Base-by-base conservation (phyloP, 1,140 invertebrate genomes). In the Adoxophyes honmai region DNA sequence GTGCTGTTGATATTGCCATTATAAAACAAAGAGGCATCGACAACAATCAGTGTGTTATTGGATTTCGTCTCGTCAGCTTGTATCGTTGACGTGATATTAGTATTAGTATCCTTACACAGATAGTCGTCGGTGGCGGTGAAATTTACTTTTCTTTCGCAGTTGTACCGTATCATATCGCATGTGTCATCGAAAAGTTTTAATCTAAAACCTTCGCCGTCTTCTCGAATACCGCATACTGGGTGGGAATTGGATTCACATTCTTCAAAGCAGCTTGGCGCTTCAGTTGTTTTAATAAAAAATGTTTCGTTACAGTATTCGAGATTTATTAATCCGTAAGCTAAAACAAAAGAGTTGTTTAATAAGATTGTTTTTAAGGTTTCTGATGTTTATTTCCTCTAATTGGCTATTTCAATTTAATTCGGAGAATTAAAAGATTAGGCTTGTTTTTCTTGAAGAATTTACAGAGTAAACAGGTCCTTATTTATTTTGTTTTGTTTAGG, bases 301-400 rank as follows among this genome's bases (percentile, higher is more conserved):
- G 61, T 34, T 58, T 60, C 53, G n/a, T 56, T 52, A 53, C 81
- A 86, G 18, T 80, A 75, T 58, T 77, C 64, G 53, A 68, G 68
- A 55, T 75, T 73, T 56, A 78, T 77, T 54, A 78, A 52, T 28
- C 81, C 81, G 39, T 81, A 86, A 10, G 72, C 79, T 83, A 68
- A 11, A 74, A 72, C 28, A 35, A 34, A 34, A 15, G 37, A 39
- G 34, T 4, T 44, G 11, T 34, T 6, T 16, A 38, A 13, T 9
- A 61, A 61, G 13, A 16, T 28, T 15, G 9, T 38, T 13, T 4
- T 13, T 48, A n/a, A 10, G 6, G n/a, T n/a, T n/a, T n/a, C n/a
- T n/a, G n/a, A n/a, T n/a, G n/a, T n/a, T n/a, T n/a, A n/a, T n/a
- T n/a, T n/a, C n/a, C n/a, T n/a, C n/a, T n/a, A n/a, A n/a, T n/a